Conservation (phyloP, 2,888 invertebrate species). For the Polydrusus cervinus region DNA sequence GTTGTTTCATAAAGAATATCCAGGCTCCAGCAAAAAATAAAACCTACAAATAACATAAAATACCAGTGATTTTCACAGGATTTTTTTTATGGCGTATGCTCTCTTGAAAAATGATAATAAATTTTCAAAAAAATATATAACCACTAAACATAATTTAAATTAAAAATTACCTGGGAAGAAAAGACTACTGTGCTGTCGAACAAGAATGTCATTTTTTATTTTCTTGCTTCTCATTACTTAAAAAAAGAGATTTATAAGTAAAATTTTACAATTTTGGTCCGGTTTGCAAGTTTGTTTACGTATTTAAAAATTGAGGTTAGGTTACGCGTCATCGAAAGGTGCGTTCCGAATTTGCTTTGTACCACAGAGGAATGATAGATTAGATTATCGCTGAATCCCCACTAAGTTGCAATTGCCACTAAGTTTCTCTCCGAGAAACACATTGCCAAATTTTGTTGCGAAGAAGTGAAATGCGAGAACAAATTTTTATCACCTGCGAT, state of each 20-base stretch:
- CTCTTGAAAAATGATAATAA: no score
- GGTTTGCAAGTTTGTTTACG: conserved; percentile 38
- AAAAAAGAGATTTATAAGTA: neutral
- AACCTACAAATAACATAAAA: conserved; percentile 75
- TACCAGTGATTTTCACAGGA: no score
- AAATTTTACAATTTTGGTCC: neutral
- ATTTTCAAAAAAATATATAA: no score
- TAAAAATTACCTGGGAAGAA: conserved; percentile 74
- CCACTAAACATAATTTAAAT: no score
- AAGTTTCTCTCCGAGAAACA: no score
- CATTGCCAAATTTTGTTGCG: no score
- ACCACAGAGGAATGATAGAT: neutral
- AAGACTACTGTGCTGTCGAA: conserved; percentile 89
- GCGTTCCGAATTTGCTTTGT: neutral
- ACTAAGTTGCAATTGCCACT: no score
- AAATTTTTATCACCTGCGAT: no score
- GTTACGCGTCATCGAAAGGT: conserved; percentile 21
- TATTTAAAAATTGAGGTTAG: conserved; percentile 38
- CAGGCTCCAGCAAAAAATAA: conserved; percentile 97
- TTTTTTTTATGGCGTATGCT: no score
- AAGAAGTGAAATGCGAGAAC: no score
- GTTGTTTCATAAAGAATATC: conserved; percentile 98
- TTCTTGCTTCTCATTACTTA: conserved; percentile 31
- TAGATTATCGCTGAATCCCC: no score
- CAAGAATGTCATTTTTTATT: conserved; percentile 82